phyloP scores from a whole-genome alignment of 2,888 invertebrate species.

The Cyaniris semiargus region DNA sequence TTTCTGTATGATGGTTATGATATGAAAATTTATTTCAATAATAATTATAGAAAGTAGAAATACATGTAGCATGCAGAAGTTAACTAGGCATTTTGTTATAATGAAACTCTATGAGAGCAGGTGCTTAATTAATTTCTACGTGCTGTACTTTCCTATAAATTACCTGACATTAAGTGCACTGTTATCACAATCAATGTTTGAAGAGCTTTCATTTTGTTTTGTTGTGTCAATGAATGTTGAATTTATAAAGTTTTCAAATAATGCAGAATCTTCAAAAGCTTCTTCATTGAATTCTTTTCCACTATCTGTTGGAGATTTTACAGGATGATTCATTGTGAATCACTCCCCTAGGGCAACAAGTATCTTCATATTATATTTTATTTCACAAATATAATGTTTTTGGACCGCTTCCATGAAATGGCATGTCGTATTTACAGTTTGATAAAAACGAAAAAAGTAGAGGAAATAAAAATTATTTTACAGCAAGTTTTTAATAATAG shows the following conservation, averaged over 20 bases:
- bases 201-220: constrained; percentile 42
- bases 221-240: constrained; percentile 52
- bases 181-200: constrained; percentile 51
- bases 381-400: not conserved
- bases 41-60: not conserved
- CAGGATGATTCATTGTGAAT: constrained; percentile 32
- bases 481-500: not conserved
- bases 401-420: not conserved
- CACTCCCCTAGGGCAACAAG: not conserved
- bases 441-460: constrained; percentile 20
- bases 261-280: constrained; percentile 67
- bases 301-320: not conserved
- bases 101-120: not conserved
- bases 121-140: not conserved
- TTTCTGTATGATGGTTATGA: too few relatives aligned
- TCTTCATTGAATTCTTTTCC: constrained; percentile 53
- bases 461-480: not conserved
- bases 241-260: constrained; percentile 64
- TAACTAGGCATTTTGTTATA: not conserved
- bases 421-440: not conserved
- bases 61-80: not conserved
- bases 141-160: constrained; percentile 19
- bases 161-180: constrained; percentile 67
- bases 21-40: too few relatives aligned
- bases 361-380: not conserved